phyloP scores from a whole-genome alignment of 2,888 invertebrate genomes.

The Keiferia lycopersicella region DNA sequence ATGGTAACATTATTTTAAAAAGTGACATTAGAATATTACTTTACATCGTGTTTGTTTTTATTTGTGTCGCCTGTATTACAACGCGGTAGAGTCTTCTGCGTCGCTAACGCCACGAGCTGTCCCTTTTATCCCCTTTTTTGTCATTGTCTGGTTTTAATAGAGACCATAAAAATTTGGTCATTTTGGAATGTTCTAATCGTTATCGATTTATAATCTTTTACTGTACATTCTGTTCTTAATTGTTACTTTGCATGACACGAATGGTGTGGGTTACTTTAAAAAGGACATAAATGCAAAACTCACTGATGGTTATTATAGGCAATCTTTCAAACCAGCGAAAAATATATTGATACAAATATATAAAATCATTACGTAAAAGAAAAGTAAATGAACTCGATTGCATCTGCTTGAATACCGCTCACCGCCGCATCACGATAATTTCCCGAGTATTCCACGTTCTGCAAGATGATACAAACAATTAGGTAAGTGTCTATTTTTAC shows the following conservation, averaged over 20 bases:
- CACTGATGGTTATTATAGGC: background rate
- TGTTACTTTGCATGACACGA: background rate
- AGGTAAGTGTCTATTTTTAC: conserved; percentile 58
- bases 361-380: background rate
- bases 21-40: no score
- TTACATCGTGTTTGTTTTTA: background rate
- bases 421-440: conserved; percentile 36
- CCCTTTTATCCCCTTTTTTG: background rate
- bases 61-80: background rate
- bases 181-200: background rate
- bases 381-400: background rate
- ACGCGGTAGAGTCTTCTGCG: background rate
- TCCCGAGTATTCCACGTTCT: conserved; percentile 52
- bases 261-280: background rate
- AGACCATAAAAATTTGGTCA: conserved; percentile 5
- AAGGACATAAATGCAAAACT: conserved; percentile 6
- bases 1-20: no score
- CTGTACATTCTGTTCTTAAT: background rate
- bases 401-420: background rate
- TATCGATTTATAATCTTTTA: conserved; percentile 12
- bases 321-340: background rate
- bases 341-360: background rate
- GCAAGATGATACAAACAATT: conserved; percentile 69
- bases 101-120: background rate
- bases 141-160: background rate